Percentiles rank a stretch among this genome's conserved stretches.
phyloP scores from a whole-genome alignment of 2,797 vertebrate genomes.

The Rhinophrynus dorsalis region DNA sequence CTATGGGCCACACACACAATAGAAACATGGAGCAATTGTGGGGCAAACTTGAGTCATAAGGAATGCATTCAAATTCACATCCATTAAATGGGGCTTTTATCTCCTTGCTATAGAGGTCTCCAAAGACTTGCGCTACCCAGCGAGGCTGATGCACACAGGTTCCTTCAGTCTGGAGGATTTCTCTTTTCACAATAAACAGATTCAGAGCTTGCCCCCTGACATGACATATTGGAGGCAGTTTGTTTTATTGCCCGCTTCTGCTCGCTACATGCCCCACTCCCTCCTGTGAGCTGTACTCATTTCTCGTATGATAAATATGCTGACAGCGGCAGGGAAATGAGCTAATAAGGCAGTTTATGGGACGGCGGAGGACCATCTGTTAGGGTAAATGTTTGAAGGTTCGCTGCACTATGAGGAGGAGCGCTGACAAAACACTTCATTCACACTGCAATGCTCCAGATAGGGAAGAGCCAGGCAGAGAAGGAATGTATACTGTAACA shows the following conservation, averaged over 20 bases:
- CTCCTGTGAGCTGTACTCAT: conserved; percentile 50
- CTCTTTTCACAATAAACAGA: background rate
- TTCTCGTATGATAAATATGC: conserved; percentile 63
- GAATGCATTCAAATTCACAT: too few species aligned
- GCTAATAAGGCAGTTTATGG: conserved; percentile 67
- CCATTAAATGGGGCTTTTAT: too few species aligned
- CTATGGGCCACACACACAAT: too few species aligned
- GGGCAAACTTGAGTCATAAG: too few species aligned
- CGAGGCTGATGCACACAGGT: too few species aligned
- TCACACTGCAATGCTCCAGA: conserved; percentile 63
- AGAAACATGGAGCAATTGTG: too few species aligned
- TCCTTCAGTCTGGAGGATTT: too few species aligned
- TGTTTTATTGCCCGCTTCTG: background rate
- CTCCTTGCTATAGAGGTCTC: too few species aligned
- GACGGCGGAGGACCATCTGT: conserved; percentile 70
- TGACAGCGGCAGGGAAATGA: conserved; percentile 64
- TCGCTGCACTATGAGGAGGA: conserved; percentile 61
- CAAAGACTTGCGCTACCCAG: too few species aligned
- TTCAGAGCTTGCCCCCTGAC: background rate
- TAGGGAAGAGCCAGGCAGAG: conserved; percentile 22
- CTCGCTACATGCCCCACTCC: background rate
- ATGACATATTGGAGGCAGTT: background rate
- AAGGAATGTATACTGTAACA: background rate
- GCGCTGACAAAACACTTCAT: conserved; percentile 66
- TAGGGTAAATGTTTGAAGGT: conserved; percentile 75